Conservation (phyloP, 2,888 invertebrate genomes). For the Epinotia bilunana region DNA sequence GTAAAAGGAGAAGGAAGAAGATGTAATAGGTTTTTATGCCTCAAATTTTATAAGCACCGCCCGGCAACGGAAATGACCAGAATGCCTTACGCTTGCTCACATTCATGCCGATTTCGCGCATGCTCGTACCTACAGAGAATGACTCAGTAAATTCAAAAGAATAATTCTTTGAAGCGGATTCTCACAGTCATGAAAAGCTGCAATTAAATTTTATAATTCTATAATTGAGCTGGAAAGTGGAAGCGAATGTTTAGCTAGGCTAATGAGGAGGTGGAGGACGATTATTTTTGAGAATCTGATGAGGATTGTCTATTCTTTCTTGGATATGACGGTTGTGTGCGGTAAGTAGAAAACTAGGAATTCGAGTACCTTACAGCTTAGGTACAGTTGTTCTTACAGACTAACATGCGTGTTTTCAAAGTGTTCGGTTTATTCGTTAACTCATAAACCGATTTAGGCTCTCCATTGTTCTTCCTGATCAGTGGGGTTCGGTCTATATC, state of each 20-base stretch:
- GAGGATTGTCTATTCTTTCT: slow-evolving; percentile 19
- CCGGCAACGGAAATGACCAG: slow-evolving; percentile 10
- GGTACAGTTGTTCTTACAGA: too few relatives aligned
- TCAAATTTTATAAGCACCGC: background rate
- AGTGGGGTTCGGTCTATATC: too few relatives aligned
- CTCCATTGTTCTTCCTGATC: too few relatives aligned
- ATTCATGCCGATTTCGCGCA: slow-evolving; percentile 11
- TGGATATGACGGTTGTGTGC: background rate
- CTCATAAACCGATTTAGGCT: too few relatives aligned
- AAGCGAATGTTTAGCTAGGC: background rate
- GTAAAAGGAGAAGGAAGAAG: too few relatives aligned
- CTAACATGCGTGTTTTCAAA: too few relatives aligned
- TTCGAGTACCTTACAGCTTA: too few relatives aligned
- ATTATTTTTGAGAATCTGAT: slow-evolving; percentile 10
- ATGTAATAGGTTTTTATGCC: too few relatives aligned
- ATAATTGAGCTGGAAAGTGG: slow-evolving; percentile 22
- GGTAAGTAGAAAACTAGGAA: too few relatives aligned
- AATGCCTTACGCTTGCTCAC: slow-evolving; percentile 16
- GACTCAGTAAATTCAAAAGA: slow-evolving; percentile 24
- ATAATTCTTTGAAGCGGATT: slow-evolving; percentile 23
- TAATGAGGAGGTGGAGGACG: slow-evolving; percentile 7
- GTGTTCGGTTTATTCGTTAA: too few relatives aligned
- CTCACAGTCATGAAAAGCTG: slow-evolving; percentile 28
- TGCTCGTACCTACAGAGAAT: slow-evolving; percentile 3
- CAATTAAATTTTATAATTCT: slow-evolving; percentile 36